Conservation (phyloP, 1,140 invertebrate species). For the Euborellia annulipes region DNA sequence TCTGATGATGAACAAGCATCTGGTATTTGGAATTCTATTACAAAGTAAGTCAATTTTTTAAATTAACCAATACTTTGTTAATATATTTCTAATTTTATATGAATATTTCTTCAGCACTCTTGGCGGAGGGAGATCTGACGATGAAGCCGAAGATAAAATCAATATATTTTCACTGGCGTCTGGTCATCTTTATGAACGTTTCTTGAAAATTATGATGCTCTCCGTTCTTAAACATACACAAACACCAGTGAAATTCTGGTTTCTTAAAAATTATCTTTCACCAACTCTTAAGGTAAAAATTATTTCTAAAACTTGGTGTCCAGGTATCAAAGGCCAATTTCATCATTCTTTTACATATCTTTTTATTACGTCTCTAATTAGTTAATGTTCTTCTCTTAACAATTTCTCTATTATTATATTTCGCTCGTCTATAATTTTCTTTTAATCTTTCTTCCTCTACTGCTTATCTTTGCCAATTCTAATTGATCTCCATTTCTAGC, state of each 20-base stretch:
- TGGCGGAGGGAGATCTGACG: slow-evolving; percentile 24
- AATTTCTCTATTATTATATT: too few relatives aligned
- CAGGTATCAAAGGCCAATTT: not conserved
- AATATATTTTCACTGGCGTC: slow-evolving; percentile 99
- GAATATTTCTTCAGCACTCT: slow-evolving; percentile 1
- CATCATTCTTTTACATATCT: slow-evolving; percentile 6
- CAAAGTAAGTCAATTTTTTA: slow-evolving; percentile 42
- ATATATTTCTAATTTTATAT: not conserved
- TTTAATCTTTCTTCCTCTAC: too few relatives aligned
- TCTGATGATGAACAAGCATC: slow-evolving; percentile 57
- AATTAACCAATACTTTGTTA: not conserved
- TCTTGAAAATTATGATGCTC: slow-evolving; percentile 96
- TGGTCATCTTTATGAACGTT: slow-evolving; percentile 95
- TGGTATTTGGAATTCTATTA: slow-evolving; percentile 88
- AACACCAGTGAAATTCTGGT: slow-evolving; percentile 99
- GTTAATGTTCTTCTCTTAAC: too few relatives aligned
- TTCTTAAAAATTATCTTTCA: slow-evolving; percentile 97
- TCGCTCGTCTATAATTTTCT: too few relatives aligned
- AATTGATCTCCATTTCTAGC: too few relatives aligned
- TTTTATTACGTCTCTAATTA: too few relatives aligned
- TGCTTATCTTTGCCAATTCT: too few relatives aligned
- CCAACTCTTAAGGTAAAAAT: slow-evolving; percentile 74
- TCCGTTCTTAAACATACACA: slow-evolving; percentile 93
- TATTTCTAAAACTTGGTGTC: too few relatives aligned
- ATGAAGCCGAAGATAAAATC: slow-evolving; percentile 67